Evolutionary conservation across 1,140 invertebrate species (phyloP).

Genomic region (Drosophila ercepeae): DNA sequence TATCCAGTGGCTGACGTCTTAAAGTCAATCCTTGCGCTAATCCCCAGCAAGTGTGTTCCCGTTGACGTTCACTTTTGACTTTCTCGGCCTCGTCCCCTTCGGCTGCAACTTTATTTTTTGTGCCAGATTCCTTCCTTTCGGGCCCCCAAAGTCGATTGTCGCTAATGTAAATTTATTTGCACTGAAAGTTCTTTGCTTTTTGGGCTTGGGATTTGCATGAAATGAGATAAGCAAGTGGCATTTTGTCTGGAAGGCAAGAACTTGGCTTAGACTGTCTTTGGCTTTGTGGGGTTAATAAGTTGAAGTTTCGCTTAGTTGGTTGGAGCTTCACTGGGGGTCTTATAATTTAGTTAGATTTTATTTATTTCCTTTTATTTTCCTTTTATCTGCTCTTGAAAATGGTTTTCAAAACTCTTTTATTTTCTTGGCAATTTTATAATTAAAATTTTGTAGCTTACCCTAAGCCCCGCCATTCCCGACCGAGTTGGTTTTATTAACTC

Average conservation of each 20-base stretch:
- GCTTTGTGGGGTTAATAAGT: slow-evolving; percentile 27
- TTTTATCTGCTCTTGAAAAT: background rate
- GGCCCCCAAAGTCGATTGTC: slow-evolving; percentile 47
- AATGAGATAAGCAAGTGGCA: slow-evolving; percentile 57
- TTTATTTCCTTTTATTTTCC: background rate
- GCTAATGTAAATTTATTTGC: slow-evolving; percentile 66
- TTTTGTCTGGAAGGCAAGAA: slow-evolving; percentile 23
- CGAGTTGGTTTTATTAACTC: slow-evolving; percentile 29
- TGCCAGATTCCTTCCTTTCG: background rate
- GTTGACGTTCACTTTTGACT: slow-evolving; percentile 60
- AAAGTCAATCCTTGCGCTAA: slow-evolving; percentile 77
- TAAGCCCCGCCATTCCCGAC: background rate
- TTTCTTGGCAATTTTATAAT: slow-evolving; percentile 37
- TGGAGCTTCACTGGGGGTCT: background rate
- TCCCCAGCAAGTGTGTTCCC: slow-evolving; percentile 64
- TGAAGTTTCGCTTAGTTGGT: slow-evolving; percentile 9
- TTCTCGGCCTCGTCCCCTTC: slow-evolving; percentile 5
- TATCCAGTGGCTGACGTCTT: slow-evolving; percentile 59
- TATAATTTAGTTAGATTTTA: background rate
- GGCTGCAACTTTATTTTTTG: slow-evolving; percentile 23
- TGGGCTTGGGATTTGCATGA: slow-evolving; percentile 51
- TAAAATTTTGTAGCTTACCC: slow-evolving; percentile 26
- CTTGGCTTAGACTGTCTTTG: slow-evolving; percentile 11
- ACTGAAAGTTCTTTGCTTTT: slow-evolving; percentile 41
- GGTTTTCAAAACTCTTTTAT: slow-evolving; percentile 6